phyloP scores from a whole-genome alignment of 2,797 vertebrate genomes.

The Syngnathus acus region DNA sequence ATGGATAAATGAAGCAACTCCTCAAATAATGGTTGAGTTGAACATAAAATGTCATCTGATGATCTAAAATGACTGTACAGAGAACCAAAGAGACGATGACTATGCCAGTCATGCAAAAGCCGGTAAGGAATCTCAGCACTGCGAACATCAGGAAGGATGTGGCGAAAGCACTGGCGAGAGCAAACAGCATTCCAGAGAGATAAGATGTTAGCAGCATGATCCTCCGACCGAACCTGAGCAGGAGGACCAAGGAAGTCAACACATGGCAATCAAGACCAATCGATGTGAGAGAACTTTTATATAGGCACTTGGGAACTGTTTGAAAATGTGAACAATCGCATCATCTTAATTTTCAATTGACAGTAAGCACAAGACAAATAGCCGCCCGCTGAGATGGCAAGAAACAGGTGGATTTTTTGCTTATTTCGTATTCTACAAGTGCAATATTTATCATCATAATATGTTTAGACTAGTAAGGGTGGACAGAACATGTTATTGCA shows the following conservation, averaged over 20 bases:
- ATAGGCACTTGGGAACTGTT: no score
- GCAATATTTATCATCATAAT: no score
- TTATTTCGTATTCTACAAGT: no score
- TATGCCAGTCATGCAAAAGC: slow-evolving; percentile 66
- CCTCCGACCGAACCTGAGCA: slow-evolving; percentile 61
- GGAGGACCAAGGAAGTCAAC: background rate
- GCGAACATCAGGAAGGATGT: slow-evolving; percentile 62
- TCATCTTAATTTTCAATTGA: no score
- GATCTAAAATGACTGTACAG: background rate
- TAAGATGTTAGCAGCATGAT: slow-evolving; percentile 63
- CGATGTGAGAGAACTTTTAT: no score
- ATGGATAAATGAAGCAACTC: background rate
- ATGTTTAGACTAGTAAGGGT: no score
- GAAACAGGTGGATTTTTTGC: no score
- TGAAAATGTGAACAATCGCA: no score
- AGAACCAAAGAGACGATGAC: slow-evolving; percentile 61
- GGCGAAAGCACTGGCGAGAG: slow-evolving; percentile 62
- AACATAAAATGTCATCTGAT: background rate
- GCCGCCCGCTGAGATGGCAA: no score
- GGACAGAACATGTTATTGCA: no score
- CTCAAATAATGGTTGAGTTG: background rate
- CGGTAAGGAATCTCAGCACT: slow-evolving; percentile 66
- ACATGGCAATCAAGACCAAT: background rate
- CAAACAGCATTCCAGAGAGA: slow-evolving; percentile 50
- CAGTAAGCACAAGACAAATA: no score